These are phyloP conservation scores for Sula dactylatra DNA, from an alignment of 2,113 vertebrate species.

Conservation along the genomic window DNA sequence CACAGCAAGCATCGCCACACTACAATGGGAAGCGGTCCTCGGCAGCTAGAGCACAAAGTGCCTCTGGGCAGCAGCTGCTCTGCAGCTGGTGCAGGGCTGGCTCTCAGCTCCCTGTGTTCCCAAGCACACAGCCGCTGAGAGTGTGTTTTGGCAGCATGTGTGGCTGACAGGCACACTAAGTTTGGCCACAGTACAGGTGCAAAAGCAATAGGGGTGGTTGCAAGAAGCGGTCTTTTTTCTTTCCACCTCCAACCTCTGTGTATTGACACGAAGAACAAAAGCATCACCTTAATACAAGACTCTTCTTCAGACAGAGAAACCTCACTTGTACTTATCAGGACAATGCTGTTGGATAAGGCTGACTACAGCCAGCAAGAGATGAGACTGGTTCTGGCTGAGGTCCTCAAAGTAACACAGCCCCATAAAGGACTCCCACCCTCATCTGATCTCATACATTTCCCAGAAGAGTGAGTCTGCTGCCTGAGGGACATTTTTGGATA, in stretches of 20 bases:
- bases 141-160: not conserved
- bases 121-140: not conserved
- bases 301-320: not conserved
- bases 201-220: not conserved
- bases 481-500: not conserved
- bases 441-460: not conserved
- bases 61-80: slow-evolving; percentile 16
- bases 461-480: not conserved
- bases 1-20: not conserved
- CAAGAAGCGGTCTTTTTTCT: not conserved
- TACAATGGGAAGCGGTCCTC: not conserved
- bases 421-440: not conserved
- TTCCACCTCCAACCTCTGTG: not conserved
- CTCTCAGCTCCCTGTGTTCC: not conserved
- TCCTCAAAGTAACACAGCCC: not conserved
- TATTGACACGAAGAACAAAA: not conserved
- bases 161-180: not conserved
- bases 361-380: not conserved
- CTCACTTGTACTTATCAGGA: not conserved
- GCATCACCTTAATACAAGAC: not conserved
- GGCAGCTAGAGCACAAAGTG: not conserved
- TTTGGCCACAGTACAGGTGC: not conserved
- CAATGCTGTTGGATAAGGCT: not conserved
- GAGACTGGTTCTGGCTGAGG: not conserved
- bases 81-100: not conserved